Conservation (phyloP, 2,797 vertebrate genomes). For the Onychomys arenicola region DNA sequence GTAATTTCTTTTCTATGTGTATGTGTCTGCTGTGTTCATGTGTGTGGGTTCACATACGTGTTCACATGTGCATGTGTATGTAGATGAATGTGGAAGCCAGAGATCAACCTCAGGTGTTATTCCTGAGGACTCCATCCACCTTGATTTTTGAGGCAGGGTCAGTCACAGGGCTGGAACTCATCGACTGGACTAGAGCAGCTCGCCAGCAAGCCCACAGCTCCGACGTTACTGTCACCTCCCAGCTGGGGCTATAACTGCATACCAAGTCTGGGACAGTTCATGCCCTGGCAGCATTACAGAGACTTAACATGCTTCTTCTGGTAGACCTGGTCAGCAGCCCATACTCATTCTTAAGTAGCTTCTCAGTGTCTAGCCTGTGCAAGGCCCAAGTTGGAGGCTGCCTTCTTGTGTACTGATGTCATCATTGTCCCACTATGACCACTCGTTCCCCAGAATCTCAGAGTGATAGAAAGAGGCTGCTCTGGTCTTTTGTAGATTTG, state of each 20-base stretch:
- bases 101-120: background rate
- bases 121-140: background rate
- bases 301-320: background rate
- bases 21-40: background rate
- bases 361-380: background rate
- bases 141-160: background rate
- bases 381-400: background rate
- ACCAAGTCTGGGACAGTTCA: background rate
- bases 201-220: background rate
- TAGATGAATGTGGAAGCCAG: background rate
- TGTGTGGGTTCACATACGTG: background rate
- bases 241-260: background rate
- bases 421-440: background rate
- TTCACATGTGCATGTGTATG: background rate
- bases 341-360: background rate
- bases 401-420: background rate
- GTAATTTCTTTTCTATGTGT: background rate
- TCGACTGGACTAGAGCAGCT: background rate
- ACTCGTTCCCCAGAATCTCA: background rate
- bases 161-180: background rate
- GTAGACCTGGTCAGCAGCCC: background rate
- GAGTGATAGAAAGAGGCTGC: background rate
- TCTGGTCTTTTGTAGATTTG: constrained; percentile 27
- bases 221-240: background rate
- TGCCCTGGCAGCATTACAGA: background rate